Evolutionary conservation across 2,797 vertebrate genomes (phyloP).

Genomic region (Rachycentron canadum): DNA sequence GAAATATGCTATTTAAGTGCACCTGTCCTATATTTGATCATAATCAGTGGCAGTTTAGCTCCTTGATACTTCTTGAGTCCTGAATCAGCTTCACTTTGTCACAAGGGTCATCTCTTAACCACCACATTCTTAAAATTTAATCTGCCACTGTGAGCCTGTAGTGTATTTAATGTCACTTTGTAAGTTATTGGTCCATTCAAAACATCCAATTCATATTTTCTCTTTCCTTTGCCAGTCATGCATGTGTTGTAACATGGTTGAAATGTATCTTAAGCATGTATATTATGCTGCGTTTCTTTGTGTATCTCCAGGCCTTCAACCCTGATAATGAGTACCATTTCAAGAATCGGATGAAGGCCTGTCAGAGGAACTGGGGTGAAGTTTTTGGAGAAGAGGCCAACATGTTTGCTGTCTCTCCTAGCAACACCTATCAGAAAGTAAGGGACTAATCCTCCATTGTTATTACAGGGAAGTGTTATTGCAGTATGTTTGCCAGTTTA

Average conservation of each 20-base stretch:
- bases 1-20: background rate
- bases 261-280: background rate
- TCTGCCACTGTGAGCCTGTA: background rate
- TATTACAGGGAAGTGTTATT: background rate
- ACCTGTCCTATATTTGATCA: too few relatives aligned
- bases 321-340: conserved; percentile 99
- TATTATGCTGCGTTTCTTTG: conserved; percentile 7
- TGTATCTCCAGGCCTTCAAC: conserved; percentile 94
- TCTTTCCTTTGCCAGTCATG: background rate
- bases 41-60: background rate
- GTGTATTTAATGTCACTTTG: background rate
- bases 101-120: too few relatives aligned
- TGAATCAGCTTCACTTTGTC: background rate
- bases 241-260: background rate
- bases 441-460: conserved; percentile 13
- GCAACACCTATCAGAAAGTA: conserved; percentile 95
- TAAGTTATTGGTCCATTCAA: background rate
- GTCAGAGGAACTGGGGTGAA: conserved; percentile 98
- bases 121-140: background rate
- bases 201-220: background rate
- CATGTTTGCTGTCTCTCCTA: conserved; percentile 95
- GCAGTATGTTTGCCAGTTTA: background rate
- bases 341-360: conserved; percentile 98
- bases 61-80: background rate
- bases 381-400: conserved; percentile 95